phyloP scores from a whole-genome alignment of 2,113 vertebrate species.

The Nymphicus hollandicus region DNA sequence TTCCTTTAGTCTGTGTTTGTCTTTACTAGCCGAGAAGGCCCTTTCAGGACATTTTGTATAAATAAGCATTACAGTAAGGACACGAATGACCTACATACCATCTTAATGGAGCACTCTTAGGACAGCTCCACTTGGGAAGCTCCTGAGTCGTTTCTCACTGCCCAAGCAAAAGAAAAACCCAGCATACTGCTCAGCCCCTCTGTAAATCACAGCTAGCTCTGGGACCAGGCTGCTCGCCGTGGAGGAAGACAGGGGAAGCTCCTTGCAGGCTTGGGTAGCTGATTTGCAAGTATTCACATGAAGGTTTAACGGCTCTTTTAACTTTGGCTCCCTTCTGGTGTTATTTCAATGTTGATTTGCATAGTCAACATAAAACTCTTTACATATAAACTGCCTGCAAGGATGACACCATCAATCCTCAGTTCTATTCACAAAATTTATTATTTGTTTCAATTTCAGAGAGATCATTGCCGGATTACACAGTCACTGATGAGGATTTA shows the following conservation, averaged over 20 bases:
- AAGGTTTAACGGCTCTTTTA: conserved; percentile 26
- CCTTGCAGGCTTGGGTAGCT: background rate
- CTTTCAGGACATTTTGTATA: background rate
- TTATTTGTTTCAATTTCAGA: conserved; percentile 44
- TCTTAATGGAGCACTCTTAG: background rate
- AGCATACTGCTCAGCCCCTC: background rate
- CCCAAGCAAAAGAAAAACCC: background rate
- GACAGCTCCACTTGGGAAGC: background rate
- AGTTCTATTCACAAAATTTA: conserved; percentile 23
- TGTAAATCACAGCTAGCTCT: accelerated
- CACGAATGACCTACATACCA: background rate
- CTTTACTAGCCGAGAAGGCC: accelerated
- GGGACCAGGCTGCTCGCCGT: background rate
- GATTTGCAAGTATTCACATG: background rate
- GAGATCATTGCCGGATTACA: conserved; percentile 32
- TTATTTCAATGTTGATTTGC: conserved; percentile 25
- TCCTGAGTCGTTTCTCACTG: accelerated
- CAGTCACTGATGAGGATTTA: conserved; percentile 49
- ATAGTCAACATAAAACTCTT: conserved; percentile 38
- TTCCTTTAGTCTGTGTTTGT: accelerated
- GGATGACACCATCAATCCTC: conserved; percentile 52
- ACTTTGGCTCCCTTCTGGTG: conserved; percentile 44
- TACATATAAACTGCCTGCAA: conserved; percentile 35
- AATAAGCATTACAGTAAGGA: background rate
- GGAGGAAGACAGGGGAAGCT: background rate